Conservation (phyloP, 2,113 vertebrate genomes). For the Tachuris rubrigastra region DNA sequence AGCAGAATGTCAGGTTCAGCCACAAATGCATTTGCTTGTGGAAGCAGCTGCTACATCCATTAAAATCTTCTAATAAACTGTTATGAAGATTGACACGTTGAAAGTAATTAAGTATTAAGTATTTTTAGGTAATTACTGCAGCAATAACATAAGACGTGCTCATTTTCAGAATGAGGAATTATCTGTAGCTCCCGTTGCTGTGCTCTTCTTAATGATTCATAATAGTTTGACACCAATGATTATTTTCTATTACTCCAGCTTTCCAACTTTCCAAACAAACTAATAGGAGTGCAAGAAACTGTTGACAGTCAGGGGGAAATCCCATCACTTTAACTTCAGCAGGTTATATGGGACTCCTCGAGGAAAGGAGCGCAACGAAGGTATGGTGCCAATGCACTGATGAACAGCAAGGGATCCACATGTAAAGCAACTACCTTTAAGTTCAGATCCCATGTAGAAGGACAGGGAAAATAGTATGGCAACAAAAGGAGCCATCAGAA, state of each 20-base stretch:
- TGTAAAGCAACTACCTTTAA: not conserved
- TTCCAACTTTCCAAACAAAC: constrained; percentile 64
- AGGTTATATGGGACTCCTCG: not conserved
- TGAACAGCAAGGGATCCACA: not conserved
- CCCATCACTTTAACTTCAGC: not conserved
- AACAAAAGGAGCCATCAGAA: not conserved
- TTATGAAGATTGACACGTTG: constrained; percentile 78
- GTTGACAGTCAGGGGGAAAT: not conserved
- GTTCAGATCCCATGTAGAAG: not conserved
- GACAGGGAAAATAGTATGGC: not conserved
- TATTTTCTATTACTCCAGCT: constrained; percentile 65
- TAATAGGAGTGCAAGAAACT: not conserved
- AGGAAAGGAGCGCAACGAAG: not conserved
- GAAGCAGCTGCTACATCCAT: constrained; percentile 71
- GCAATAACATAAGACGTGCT: constrained; percentile 62
- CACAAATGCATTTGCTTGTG: constrained; percentile 42
- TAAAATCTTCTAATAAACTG: constrained; percentile 71
- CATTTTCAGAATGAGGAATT: constrained; percentile 64
- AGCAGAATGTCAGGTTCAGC: constrained; percentile 60
- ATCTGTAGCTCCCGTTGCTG: constrained; percentile 30
- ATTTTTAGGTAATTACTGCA: constrained; percentile 75
- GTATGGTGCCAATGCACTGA: not conserved
- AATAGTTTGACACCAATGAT: constrained; percentile 63
- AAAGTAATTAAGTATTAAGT: constrained; percentile 78
- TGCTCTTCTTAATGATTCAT: constrained; percentile 62